A percentile compares a stretch with the other conserved stretches of the same genome.
phyloP scores from a whole-genome alignment of 1,140 invertebrate species.

The Laupala kohalensis region DNA sequence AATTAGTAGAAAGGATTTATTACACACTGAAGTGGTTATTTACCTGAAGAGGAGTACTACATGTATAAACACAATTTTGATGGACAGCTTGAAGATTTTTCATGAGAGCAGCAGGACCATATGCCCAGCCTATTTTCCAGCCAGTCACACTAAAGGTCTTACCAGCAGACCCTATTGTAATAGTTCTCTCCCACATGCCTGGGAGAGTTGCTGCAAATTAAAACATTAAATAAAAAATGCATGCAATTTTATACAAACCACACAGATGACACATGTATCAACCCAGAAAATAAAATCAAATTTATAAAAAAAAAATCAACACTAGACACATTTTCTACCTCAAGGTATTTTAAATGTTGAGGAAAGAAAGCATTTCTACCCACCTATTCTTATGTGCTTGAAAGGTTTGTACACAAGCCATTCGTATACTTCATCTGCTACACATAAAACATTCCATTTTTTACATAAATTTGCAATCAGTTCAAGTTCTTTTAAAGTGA shows the following conservation, averaged over 20 bases:
- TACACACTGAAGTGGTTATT: too few relatives aligned
- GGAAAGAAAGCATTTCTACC: too few relatives aligned
- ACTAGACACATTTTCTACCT: too few relatives aligned
- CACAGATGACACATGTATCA: neutral
- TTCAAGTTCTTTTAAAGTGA: slow-evolving; percentile 52
- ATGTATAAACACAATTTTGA: slow-evolving; percentile 89
- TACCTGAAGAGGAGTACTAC: slow-evolving; percentile 68
- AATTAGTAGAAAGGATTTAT: too few relatives aligned
- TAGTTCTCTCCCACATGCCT: slow-evolving; percentile 94
- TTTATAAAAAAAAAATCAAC: too few relatives aligned
- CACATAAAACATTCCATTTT: slow-evolving; percentile 81
- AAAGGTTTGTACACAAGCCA: slow-evolving; percentile 83
- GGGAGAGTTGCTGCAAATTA: slow-evolving; percentile 66
- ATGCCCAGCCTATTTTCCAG: slow-evolving; percentile 96
- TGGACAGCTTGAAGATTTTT: slow-evolving; percentile 74
- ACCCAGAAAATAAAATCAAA: too few relatives aligned
- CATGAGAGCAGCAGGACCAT: slow-evolving; percentile 71
- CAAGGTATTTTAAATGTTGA: too few relatives aligned
- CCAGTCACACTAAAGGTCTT: slow-evolving; percentile 97
- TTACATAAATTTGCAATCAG: slow-evolving; percentile 77
- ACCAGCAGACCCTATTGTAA: slow-evolving; percentile 93
- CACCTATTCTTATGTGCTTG: slow-evolving; percentile 82
- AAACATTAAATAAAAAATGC: neutral
- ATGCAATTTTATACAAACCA: neutral
- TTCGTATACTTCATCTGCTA: slow-evolving; percentile 97